Evolutionary conservation across 1,140 invertebrate species (phyloP).

Genomic region (Leptonema lineaticorne): DNA sequence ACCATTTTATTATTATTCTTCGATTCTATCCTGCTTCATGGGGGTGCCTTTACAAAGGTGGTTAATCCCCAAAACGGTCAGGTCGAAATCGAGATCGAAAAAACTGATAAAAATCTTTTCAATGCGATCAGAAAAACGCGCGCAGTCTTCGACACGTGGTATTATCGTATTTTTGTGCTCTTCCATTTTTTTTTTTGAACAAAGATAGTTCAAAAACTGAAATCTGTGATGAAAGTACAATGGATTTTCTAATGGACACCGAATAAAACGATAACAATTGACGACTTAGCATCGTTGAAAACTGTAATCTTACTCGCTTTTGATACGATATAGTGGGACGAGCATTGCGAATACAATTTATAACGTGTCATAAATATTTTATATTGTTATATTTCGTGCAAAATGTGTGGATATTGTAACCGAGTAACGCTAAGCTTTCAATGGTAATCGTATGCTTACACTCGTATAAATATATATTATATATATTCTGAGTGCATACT

Average conservation of each 20-base stretch:
- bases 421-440: too few species aligned
- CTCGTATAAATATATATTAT: too few species aligned
- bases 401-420: too few species aligned
- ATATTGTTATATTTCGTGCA: too few species aligned
- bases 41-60: slow-evolving; percentile 1
- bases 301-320: background rate
- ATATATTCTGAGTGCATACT: too few species aligned
- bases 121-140: slow-evolving; percentile 24
- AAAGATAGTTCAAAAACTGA: background rate
- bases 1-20: slow-evolving; percentile 8
- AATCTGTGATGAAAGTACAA: background rate
- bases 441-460: too few species aligned
- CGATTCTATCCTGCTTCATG: background rate
- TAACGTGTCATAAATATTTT: too few species aligned
- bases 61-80: slow-evolving; percentile 35
- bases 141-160: slow-evolving; percentile 24
- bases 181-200: background rate
- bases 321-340: background rate
- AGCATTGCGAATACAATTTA: too few species aligned
- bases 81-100: slow-evolving; percentile 27
- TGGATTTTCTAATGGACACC: slow-evolving; percentile 4
- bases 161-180: background rate
- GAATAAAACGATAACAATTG: background rate
- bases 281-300: background rate
- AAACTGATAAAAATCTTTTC: slow-evolving; percentile 37